These are phyloP conservation scores for Chalcis sispes DNA, from an alignment of 2,888 invertebrate species.

Conservation along the genomic window DNA sequence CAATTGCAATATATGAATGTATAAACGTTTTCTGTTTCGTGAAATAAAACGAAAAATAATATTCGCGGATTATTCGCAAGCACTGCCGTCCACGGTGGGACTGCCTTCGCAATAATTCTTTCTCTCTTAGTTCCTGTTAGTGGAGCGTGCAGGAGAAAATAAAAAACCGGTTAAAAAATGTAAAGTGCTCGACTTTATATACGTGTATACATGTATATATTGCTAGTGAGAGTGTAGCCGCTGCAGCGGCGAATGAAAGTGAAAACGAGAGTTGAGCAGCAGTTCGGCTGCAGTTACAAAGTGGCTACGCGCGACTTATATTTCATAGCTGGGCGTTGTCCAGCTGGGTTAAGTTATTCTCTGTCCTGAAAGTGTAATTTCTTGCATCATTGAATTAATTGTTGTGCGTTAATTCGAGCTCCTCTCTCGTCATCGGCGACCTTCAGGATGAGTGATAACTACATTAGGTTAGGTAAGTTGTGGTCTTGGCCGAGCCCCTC, in stretches of 20 bases:
- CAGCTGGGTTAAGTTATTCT: neutral
- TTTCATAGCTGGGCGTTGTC: constrained; percentile 42
- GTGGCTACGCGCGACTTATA: neutral
- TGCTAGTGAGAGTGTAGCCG: neutral
- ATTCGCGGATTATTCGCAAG: neutral
- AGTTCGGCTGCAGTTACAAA: neutral
- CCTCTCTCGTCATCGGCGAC: neutral
- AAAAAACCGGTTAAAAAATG: constrained; percentile 50
- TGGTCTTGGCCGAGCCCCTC: neutral
- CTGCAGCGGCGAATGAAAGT: constrained; percentile 28
- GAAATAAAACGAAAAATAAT: neutral
- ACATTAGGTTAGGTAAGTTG: constrained; percentile 53
- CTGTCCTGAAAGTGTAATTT: too few species aligned
- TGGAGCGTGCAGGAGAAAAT: neutral
- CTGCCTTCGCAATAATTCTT: constrained; percentile 8
- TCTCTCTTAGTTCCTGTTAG: neutral
- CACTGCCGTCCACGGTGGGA: neutral
- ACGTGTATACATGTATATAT: neutral
- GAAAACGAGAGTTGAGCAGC: neutral
- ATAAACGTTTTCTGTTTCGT: too few species aligned
- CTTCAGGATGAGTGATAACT: constrained; percentile 49
- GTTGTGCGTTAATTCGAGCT: neutral
- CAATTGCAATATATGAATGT: too few species aligned
- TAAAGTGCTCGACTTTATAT: constrained; percentile 5
- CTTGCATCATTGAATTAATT: neutral